Base-by-base conservation (phyloP, 2,888 invertebrate genomes). In the Andrena chrysosceles region DNA sequence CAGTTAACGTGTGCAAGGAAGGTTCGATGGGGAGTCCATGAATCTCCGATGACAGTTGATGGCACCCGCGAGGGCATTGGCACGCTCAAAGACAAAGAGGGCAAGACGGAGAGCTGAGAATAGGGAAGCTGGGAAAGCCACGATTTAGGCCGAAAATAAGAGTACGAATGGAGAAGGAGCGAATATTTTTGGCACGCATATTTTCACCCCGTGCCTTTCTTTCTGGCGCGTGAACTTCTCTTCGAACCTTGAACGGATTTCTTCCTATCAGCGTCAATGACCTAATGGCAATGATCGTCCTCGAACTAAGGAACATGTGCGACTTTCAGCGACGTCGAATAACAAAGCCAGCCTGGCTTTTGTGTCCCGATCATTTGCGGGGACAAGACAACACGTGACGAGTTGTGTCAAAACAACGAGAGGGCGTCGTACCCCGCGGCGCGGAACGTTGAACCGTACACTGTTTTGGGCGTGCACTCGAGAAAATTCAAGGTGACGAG, bases 401-500 rank as follows among this genome's bases (percentile, higher is more conserved):
- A 60, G 54, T 48, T 48, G 69, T 78, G 75, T 81, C 77, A 85
- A 87, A 87, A 87, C 85, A 86, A 72, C 31, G 67, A 52, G 82
- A 70, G 85, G 73, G 83, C 83, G 83, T 76, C 33, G 78, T 78
- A 80, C 80, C 59, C 59, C 69, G 64, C 76, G 59, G 59, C 48
- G 20, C n/a, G 62, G 87, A 74, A 33, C 89, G 62, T 84, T 84
- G 85, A 89, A 89, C 88, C 75, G 35, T 10, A n/a, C 23, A 52
- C 75, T 83, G 89, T 85, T 88, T 85, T 74, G 74, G 74, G 72
- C 74, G 81, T 70, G 59, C 56, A 73, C 29, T 62, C 75, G 66
- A 85, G 81, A 73, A 85, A 85, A 85, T 87, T 87, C 85, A 89
- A 88, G 87, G 87, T 79, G 67, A 87, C 71, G 66, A 23, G 67